Evolutionary conservation across 2,888 invertebrate species (phyloP).

Genomic region (Chrysodeixis includens): DNA sequence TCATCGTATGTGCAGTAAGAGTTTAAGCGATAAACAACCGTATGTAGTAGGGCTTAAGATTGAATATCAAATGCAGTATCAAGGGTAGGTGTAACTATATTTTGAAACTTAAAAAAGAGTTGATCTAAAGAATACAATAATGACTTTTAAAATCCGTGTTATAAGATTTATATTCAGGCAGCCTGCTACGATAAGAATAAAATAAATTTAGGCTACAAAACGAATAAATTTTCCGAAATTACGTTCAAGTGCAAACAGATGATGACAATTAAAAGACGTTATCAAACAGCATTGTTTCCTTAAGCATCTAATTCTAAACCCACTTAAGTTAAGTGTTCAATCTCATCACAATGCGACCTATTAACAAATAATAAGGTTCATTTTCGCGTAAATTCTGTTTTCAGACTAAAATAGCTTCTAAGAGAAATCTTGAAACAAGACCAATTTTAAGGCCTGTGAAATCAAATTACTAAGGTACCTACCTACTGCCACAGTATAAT

Average conservation of each 20-base stretch:
- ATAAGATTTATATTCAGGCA: background rate
- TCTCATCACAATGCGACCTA: conserved; percentile 29
- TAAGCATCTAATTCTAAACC: conserved; percentile 30
- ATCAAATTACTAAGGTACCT: background rate
- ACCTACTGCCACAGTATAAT: too few species aligned
- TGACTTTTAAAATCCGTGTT: too few species aligned
- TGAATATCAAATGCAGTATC: too few species aligned
- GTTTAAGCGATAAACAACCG: background rate
- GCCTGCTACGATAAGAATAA: background rate
- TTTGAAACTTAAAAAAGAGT: too few species aligned
- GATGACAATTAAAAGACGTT: conserved; percentile 28
- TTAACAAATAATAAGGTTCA: conserved; percentile 9
- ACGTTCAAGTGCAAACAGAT: conserved; percentile 29
- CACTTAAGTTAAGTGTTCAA: conserved; percentile 25
- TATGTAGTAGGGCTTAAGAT: too few species aligned
- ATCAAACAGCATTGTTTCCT: conserved; percentile 21
- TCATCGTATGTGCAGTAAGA: background rate
- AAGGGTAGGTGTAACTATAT: too few species aligned
- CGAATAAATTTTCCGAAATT: conserved; percentile 26
- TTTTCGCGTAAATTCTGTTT: conserved; percentile 5
- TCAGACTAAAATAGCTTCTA: background rate
- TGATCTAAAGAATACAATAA: too few species aligned
- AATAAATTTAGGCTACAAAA: background rate
- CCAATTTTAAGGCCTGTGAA: background rate
- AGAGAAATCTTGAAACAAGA: background rate